Evolutionary conservation across 2,797 vertebrate genomes (phyloP).

Genomic region (Pitangus sulphuratus): DNA sequence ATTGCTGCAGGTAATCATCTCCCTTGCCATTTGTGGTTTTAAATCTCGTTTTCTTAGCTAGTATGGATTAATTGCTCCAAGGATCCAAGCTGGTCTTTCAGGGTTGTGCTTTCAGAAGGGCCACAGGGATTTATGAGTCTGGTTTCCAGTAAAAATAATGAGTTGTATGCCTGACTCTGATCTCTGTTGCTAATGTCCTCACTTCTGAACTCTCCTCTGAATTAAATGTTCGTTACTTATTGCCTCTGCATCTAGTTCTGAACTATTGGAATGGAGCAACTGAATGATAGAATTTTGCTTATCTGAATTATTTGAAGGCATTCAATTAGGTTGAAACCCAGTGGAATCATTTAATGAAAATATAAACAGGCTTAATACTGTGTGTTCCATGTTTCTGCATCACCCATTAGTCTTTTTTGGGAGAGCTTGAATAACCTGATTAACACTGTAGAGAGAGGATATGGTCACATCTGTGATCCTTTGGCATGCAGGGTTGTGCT

Average conservation of each 20-base stretch:
- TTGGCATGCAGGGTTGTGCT: background rate
- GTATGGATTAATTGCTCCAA: conserved; percentile 73
- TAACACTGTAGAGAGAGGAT: background rate
- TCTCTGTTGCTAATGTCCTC: background rate
- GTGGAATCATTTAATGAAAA: conserved; percentile 22
- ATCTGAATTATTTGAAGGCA: conserved; percentile 47
- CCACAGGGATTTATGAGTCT: conserved; percentile 24
- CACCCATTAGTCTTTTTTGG: background rate
- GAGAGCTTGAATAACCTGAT: background rate
- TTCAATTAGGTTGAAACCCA: conserved; percentile 57
- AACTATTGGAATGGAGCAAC: conserved; percentile 21
- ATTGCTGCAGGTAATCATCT: background rate
- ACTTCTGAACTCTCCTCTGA: background rate
- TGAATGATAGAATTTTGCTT: background rate
- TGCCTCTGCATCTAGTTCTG: background rate
- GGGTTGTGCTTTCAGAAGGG: background rate
- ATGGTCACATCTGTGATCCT: background rate
- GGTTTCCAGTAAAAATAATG: conserved; percentile 36
- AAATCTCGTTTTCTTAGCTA: conserved; percentile 25
- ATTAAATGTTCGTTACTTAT: background rate
- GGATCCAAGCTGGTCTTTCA: background rate
- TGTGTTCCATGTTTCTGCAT: background rate
- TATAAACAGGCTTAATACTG: conserved; percentile 7
- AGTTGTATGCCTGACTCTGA: background rate
- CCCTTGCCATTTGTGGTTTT: background rate